Evolutionary conservation across 2,888 invertebrate genomes (phyloP).

Genomic region (Epicampocera succincta): DNA sequence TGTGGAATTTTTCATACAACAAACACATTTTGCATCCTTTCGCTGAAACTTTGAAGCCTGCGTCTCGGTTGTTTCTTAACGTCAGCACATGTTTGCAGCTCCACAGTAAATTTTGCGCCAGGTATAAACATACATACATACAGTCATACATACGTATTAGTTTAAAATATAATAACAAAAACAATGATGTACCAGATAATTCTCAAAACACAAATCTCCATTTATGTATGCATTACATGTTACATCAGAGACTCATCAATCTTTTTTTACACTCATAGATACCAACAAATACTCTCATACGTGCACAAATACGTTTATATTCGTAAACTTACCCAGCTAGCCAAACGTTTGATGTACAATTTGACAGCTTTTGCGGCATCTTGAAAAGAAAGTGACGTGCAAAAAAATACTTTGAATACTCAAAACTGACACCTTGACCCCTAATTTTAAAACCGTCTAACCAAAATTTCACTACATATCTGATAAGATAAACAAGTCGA

Average conservation of each 20-base stretch:
- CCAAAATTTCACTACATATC: too few relatives aligned
- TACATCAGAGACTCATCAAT: conserved; percentile 69
- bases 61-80: too few relatives aligned
- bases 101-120: conserved; percentile 1
- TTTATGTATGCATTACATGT: conserved; percentile 68
- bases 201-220: conserved; percentile 64
- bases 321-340: neutral
- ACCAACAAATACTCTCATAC: neutral
- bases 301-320: conserved; percentile 2
- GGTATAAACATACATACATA: too few relatives aligned
- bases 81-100: neutral
- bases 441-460: too few relatives aligned
- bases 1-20: too few relatives aligned
- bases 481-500: too few relatives aligned
- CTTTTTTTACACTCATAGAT: conserved; percentile 42
- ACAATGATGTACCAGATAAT: conserved; percentile 42
- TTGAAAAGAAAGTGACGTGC: neutral
- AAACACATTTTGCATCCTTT: too few relatives aligned
- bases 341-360: neutral
- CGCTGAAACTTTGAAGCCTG: too few relatives aligned
- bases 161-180: conserved; percentile 31
- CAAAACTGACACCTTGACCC: too few relatives aligned
- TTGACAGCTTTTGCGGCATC: neutral
- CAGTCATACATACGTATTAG: too few relatives aligned
- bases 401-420: too few relatives aligned